These are phyloP conservation scores for Sesamia nonagrioides DNA, from an alignment of 1,140 invertebrate genomes.

Conservation along the genomic window DNA sequence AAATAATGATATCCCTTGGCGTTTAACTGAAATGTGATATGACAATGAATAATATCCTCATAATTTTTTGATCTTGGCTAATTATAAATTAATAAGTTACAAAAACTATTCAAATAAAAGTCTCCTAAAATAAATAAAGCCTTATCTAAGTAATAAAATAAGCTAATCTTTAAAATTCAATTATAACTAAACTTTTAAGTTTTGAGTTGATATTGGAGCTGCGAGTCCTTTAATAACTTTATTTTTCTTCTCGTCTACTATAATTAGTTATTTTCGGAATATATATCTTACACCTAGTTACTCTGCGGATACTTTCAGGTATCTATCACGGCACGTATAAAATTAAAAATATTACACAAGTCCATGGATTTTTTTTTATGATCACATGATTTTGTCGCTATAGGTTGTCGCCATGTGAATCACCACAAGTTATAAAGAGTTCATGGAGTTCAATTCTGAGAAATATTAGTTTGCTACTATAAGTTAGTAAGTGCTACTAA, in stretches of 20 bases:
- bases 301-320: too few relatives aligned
- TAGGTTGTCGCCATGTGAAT: neutral
- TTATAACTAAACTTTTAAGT: too few relatives aligned
- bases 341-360: neutral
- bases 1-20: conserved; percentile 33
- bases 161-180: too few relatives aligned
- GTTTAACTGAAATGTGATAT: conserved; percentile 32
- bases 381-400: neutral
- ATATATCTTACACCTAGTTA: neutral
- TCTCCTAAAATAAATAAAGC: too few relatives aligned
- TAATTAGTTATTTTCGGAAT: neutral
- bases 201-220: neutral
- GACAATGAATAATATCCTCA: neutral
- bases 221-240: neutral
- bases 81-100: neutral
- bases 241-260: neutral
- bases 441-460: conserved; percentile 1
- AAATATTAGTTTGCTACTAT: neutral
- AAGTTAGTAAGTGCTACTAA: neutral
- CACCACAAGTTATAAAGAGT: neutral
- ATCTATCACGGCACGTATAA: neutral
- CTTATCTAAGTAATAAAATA: too few relatives aligned
- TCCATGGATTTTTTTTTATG: neutral
- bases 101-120: neutral
- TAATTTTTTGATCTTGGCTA: neutral